Conservation (phyloP, 2,797 vertebrate genomes). For the Sebastes itinus region DNA sequence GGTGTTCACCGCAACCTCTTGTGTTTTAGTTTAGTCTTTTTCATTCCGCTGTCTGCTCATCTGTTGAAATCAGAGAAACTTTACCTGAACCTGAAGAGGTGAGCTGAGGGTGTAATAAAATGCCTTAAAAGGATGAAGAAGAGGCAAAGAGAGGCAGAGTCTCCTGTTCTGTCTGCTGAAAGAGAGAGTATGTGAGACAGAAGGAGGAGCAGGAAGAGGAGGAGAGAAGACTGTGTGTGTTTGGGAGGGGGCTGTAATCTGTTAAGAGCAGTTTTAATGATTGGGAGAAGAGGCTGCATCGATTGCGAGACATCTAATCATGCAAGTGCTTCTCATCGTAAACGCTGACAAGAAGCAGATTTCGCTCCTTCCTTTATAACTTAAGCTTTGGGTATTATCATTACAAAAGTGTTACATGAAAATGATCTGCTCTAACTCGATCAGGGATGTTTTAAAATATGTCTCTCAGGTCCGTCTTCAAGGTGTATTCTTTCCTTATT, state of each 20-base stretch:
- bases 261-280: constrained; percentile 84
- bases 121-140: neutral
- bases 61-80: neutral
- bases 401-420: constrained; percentile 78
- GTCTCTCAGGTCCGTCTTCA: neutral
- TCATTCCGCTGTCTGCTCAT: constrained; percentile 39
- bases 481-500: neutral
- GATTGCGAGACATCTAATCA: constrained; percentile 80
- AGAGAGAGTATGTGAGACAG: constrained; percentile 39
- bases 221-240: constrained; percentile 49
- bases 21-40: constrained; percentile 25
- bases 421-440: constrained; percentile 73
- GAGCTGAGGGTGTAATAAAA: neutral
- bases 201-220: constrained; percentile 55
- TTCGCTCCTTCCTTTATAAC: constrained; percentile 73
- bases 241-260: constrained; percentile 79
- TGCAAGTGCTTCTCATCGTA: constrained; percentile 79
- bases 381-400: constrained; percentile 66
- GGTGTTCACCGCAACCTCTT: constrained; percentile 15
- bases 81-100: neutral
- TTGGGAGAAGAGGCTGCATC: constrained; percentile 77
- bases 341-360: constrained; percentile 83
- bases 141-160: constrained; percentile 9
- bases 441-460: constrained; percentile 58
- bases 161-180: constrained; percentile 27